These are phyloP conservation scores for Dryoscopus gambensis DNA, from an alignment of 2,113 vertebrate genomes.

Conservation along the genomic window DNA sequence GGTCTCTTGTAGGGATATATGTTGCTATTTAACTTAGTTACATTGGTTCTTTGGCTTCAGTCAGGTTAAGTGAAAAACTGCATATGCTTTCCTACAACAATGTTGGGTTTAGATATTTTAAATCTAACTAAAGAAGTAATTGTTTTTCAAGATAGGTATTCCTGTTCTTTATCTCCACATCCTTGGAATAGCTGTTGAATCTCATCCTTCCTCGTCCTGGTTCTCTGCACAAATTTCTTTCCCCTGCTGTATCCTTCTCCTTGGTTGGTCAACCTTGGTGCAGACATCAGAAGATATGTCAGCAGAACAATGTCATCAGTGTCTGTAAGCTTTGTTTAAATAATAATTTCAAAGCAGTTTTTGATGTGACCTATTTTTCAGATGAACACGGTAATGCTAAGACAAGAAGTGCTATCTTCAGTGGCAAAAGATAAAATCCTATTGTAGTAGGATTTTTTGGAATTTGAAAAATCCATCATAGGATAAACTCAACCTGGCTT, in stretches of 20 bases:
- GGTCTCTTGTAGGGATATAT: background rate
- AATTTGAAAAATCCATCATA: background rate
- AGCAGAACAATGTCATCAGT: background rate
- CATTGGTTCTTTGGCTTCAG: background rate
- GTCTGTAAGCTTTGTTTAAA: background rate
- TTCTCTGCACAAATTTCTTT: background rate
- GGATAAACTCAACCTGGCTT: background rate
- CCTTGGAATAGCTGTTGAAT: background rate
- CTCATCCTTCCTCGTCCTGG: background rate
- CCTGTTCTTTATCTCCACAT: background rate
- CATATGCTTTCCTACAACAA: background rate
- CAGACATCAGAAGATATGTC: background rate
- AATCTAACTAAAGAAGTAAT: background rate
- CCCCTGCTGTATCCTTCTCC: accelerated
- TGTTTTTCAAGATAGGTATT: background rate
- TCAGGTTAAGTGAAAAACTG: background rate
- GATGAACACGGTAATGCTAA: background rate
- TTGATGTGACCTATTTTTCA: background rate
- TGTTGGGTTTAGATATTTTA: background rate
- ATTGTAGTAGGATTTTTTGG: background rate
- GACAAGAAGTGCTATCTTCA: background rate
- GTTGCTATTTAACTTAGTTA: background rate
- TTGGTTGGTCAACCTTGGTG: background rate
- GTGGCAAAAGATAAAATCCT: background rate
- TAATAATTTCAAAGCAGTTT: background rate